These are phyloP conservation scores for Helicoverpa armigera DNA, from an alignment of 1,140 invertebrate species.

Conservation along the genomic window DNA sequence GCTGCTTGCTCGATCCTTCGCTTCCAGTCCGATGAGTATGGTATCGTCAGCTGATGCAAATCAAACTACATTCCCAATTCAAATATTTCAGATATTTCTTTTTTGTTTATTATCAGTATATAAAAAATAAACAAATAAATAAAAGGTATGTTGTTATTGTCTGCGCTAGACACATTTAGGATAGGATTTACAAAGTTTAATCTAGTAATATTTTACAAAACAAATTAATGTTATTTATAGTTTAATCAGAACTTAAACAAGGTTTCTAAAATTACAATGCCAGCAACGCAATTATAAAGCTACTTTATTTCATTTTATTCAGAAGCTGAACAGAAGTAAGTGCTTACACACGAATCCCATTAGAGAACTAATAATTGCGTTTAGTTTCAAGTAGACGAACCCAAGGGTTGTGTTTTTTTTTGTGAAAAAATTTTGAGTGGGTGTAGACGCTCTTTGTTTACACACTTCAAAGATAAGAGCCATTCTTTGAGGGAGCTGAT, in stretches of 20 bases:
- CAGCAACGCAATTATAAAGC: conserved; percentile 19
- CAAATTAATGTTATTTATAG: neutral
- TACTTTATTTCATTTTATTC: conserved; percentile 27
- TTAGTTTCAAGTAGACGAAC: conserved; percentile 60
- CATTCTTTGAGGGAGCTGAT: conserved; percentile 44
- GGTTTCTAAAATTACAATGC: neutral
- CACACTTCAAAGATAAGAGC: conserved; percentile 57
- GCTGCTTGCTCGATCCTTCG: neutral
- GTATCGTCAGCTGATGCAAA: too few species aligned
- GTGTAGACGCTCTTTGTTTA: conserved; percentile 66
- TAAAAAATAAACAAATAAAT: too few species aligned
- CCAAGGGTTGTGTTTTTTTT: conserved; percentile 54
- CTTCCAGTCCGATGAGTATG: neutral
- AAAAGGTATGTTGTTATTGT: too few species aligned
- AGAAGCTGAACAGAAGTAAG: conserved; percentile 55
- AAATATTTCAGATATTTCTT: too few species aligned
- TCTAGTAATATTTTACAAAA: conserved; percentile 1
- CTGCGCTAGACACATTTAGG: too few species aligned
- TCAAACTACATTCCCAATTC: too few species aligned
- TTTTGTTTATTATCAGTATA: too few species aligned
- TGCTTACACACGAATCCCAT: conserved; percentile 59
- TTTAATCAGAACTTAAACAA: neutral
- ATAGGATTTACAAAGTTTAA: neutral
- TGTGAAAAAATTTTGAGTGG: conserved; percentile 60
- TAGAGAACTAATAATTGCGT: conserved; percentile 67